Evolutionary conservation across 2,113 vertebrate species (phyloP).

Genomic region (Aspiorhynchus laticeps): DNA sequence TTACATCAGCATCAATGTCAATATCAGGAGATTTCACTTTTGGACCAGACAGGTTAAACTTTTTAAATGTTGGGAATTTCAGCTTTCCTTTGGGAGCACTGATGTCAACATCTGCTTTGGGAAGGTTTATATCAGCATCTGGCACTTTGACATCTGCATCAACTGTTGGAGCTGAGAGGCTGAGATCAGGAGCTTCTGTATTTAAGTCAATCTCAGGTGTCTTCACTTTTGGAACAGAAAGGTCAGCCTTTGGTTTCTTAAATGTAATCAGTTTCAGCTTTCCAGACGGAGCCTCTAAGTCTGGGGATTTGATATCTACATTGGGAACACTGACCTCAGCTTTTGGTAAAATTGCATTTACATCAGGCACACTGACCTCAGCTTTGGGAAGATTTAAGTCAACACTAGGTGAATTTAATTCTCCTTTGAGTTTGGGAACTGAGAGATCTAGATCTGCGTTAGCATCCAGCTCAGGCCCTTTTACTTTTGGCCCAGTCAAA

Average conservation of each 20-base stretch:
- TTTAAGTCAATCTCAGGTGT: constrained; percentile 62
- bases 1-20: constrained; percentile 34
- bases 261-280: constrained; percentile 66
- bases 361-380: constrained; percentile 55
- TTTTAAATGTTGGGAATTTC: constrained; percentile 59
- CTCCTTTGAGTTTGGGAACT: constrained; percentile 46
- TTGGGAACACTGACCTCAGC: constrained; percentile 55
- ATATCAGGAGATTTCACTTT: constrained; percentile 51
- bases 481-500: constrained; percentile 50
- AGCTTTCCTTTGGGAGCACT: constrained; percentile 57
- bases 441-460: constrained; percentile 44
- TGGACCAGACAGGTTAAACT: constrained; percentile 37
- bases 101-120: constrained; percentile 56
- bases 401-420: constrained; percentile 51
- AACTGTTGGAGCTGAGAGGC: constrained; percentile 60
- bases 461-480: constrained; percentile 52
- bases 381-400: constrained; percentile 50
- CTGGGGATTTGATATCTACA: constrained; percentile 57
- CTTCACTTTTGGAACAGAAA: constrained; percentile 60
- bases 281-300: constrained; percentile 57
- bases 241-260: constrained; percentile 61
- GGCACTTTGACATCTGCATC: constrained; percentile 59
- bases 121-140: constrained; percentile 58
- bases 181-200: constrained; percentile 59
- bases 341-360: constrained; percentile 62